These are phyloP conservation scores for Plemyria rubiginata DNA, from an alignment of 2,888 invertebrate species.

Conservation along the genomic window DNA sequence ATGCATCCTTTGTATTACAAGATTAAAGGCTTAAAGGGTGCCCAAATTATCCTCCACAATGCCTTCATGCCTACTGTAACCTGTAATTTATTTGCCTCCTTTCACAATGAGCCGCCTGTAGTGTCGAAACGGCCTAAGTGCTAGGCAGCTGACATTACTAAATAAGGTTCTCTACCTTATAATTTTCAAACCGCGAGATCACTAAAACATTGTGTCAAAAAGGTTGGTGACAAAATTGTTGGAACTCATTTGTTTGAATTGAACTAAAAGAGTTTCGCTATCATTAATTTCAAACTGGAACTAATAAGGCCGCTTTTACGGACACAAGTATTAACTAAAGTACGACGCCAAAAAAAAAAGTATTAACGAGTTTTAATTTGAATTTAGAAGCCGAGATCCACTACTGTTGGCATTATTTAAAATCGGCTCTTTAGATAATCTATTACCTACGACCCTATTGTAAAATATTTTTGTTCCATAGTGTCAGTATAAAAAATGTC, in stretches of 20 bases:
- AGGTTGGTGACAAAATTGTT: background rate
- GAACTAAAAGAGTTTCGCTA: background rate
- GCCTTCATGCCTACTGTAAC: slow-evolving; percentile 50
- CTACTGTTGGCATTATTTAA: background rate
- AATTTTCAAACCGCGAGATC: slow-evolving; percentile 17
- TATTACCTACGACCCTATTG: background rate
- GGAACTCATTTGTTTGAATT: background rate
- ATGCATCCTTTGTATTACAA: slow-evolving; percentile 37
- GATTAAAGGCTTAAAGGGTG: slow-evolving; percentile 57
- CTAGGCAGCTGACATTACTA: slow-evolving; percentile 29
- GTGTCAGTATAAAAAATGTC: slow-evolving; percentile 18
- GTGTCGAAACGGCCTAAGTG: slow-evolving; percentile 52
- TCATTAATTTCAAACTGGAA: background rate
- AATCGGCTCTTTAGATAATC: background rate
- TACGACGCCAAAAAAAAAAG: too few relatives aligned
- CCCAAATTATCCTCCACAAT: slow-evolving; percentile 73
- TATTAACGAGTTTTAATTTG: background rate
- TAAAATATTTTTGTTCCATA: slow-evolving; percentile 1
- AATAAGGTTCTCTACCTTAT: slow-evolving; percentile 18
- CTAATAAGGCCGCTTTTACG: background rate
- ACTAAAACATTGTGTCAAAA: background rate
- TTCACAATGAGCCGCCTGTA: slow-evolving; percentile 48
- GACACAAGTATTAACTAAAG: too few relatives aligned
- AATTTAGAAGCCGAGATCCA: background rate
- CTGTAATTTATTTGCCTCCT: slow-evolving; percentile 70